Percentiles rank a stretch among this genome's conserved stretches.
Conservation (phyloP, 2,888 invertebrate species). For the Sphinx pinastri region DNA sequence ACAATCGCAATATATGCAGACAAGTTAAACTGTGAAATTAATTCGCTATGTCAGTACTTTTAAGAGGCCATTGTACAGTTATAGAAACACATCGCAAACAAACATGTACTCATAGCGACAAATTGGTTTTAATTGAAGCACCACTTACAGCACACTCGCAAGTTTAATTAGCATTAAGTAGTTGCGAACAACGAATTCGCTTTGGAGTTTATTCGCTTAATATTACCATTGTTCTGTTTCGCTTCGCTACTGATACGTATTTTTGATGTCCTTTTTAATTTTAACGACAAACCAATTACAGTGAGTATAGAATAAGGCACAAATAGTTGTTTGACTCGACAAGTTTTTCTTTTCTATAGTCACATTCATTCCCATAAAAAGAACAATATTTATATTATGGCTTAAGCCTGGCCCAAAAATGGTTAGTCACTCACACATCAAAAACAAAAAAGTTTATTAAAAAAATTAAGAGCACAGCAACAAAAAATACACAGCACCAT, state of each 20-base stretch:
- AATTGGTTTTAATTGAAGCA: slow-evolving; percentile 11
- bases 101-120: not conserved
- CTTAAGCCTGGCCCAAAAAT: too few relatives aligned
- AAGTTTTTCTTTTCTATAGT: too few relatives aligned
- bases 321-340: too few relatives aligned
- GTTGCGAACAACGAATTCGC: not conserved
- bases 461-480: too few relatives aligned
- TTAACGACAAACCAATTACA: too few relatives aligned
- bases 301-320: too few relatives aligned
- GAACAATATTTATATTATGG: too few relatives aligned
- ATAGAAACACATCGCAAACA: not conserved
- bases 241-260: too few relatives aligned
- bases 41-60: not conserved
- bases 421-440: too few relatives aligned
- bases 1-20: not conserved
- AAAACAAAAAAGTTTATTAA: too few relatives aligned
- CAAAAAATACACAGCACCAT: not conserved
- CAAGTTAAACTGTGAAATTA: not conserved
- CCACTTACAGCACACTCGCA: not conserved
- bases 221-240: not conserved
- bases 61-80: not conserved
- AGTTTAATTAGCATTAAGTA: not conserved
- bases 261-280: too few relatives aligned
- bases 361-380: too few relatives aligned
- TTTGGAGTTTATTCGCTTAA: not conserved